Evolutionary conservation across 2,888 invertebrate genomes (phyloP).

Genomic region (Dastarcus helophoroides): DNA sequence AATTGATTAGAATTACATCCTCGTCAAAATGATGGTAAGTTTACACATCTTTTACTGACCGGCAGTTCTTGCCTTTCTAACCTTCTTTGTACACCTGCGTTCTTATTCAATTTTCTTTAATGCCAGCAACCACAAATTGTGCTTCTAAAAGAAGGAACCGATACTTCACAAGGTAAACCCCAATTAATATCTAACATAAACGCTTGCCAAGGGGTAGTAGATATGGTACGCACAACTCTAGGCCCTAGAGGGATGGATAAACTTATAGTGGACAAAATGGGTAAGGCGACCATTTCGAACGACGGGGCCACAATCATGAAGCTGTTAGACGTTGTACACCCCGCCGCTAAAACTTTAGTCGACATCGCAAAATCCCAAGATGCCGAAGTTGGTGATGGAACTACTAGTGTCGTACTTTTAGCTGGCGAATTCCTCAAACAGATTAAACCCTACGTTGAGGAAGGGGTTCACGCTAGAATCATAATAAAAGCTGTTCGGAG

Average conservation of each 20-base stretch:
- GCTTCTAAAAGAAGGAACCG: constrained; percentile 95
- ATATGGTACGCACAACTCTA: constrained; percentile 93
- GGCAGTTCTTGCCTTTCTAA: neutral
- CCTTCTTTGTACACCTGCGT: constrained; percentile 11
- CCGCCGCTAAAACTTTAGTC: constrained; percentile 94
- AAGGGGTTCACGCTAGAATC: constrained; percentile 90
- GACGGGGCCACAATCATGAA: constrained; percentile 99
- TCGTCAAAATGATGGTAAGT: constrained; percentile 16
- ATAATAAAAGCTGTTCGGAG: constrained; percentile 82
- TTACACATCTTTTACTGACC: neutral
- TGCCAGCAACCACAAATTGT: constrained; percentile 94
- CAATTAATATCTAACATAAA: constrained; percentile 96
- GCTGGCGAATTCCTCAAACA: constrained; percentile 94
- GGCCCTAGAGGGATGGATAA: constrained; percentile 99
- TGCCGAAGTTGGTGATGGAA: constrained; percentile 98
- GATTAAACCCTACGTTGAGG: constrained; percentile 90
- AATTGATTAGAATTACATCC: too few relatives aligned
- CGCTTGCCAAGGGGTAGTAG: constrained; percentile 90
- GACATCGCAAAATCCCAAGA: constrained; percentile 99
- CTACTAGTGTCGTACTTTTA: constrained; percentile 91
- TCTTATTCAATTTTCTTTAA: constrained; percentile 13
- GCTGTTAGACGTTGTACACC: constrained; percentile 94
- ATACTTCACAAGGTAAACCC: constrained; percentile 88
- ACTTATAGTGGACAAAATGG: constrained; percentile 80
- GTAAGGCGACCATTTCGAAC: constrained; percentile 95